phyloP scores from a whole-genome alignment of 2,113 vertebrate species.

The Brevimyrus niger region DNA sequence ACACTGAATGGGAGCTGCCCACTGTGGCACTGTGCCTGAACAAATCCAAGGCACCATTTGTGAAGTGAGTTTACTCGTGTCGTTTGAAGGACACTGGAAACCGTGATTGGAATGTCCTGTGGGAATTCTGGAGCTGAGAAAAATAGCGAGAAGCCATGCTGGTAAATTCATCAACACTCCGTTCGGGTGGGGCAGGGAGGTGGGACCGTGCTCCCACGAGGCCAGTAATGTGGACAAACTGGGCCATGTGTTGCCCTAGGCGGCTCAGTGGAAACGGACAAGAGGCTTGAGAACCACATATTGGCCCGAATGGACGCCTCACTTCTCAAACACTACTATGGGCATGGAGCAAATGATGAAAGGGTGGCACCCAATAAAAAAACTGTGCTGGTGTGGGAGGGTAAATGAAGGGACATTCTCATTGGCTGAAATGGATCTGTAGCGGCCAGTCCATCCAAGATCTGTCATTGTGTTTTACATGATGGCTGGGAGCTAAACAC shows the following conservation, averaged over 20 bases:
- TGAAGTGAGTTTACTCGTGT: neutral
- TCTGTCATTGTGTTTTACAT: neutral
- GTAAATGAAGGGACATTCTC: neutral
- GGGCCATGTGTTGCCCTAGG: neutral
- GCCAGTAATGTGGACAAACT: neutral
- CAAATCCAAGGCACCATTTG: neutral
- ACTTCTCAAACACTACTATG: neutral
- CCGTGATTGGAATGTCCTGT: neutral
- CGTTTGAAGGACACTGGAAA: neutral
- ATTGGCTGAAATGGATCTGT: neutral
- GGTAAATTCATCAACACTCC: neutral
- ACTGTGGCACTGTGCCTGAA: neutral
- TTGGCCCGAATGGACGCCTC: neutral
- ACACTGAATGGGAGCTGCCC: neutral
- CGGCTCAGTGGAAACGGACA: neutral
- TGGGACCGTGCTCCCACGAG: neutral
- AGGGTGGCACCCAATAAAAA: neutral
- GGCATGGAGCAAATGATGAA: neutral
- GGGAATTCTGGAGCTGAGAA: neutral
- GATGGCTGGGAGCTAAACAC: neutral
- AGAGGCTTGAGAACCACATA: neutral
- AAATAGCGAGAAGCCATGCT: neutral
- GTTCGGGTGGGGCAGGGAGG: neutral
- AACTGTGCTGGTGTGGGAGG: neutral
- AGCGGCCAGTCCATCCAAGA: neutral